Evolutionary conservation across 2,888 invertebrate genomes (phyloP), one percentile per base, ranked within the genome.

Genomic region (Tenthredo notha): DNA sequence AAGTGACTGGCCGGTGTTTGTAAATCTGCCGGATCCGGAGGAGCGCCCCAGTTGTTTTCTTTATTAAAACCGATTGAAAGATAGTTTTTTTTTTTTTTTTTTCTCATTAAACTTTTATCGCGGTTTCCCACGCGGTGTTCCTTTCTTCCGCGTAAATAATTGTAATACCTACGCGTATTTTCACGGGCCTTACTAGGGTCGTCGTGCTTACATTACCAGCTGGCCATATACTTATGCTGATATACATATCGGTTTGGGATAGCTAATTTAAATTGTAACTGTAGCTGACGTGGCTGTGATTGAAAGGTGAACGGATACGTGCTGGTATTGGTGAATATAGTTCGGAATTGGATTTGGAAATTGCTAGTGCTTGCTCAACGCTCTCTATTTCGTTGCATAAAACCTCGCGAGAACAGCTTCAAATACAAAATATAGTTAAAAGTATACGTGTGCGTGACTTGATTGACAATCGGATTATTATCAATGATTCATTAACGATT

Each of bases 1-100:
- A 33, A 70, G 37, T 37, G 70, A 70, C 37, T 70, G 21, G 37
- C 37, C 70, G 37, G 7, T 37, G 70, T 70, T 70, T 37, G 37
- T 70, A 18, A 37, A 70, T 70, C 15, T 70, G 70, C n/a, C 37
- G 70, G 70, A 70, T 70, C 70, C 37, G 70, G 70, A 37, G 37
- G 70, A 70, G 70, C 37, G 33, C 37, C 70, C 70, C 70, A 18
- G 18, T 70, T 37, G n/a, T 70, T 70, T 18, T 37, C 37, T 70
- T 9, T 18, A 70, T 70, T 70, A 37, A 70, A 70, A n/a, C 6
- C 33, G 37, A 70, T 70, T 70, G 70, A 10, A 37, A 37, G 37
- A 70, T 70, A 18, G 37, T 33, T 18, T n/a, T 33, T 33, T 33
- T 33, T 33, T 33, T 33, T 33, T 33, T 33, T 33, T 33, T 33